A percentile compares a stretch with the other conserved stretches of the same genome.
Evolutionary conservation across 53 echinoderm and acorn worm genomes (phyloP).

Genomic region (Echinarachnius parma): DNA sequence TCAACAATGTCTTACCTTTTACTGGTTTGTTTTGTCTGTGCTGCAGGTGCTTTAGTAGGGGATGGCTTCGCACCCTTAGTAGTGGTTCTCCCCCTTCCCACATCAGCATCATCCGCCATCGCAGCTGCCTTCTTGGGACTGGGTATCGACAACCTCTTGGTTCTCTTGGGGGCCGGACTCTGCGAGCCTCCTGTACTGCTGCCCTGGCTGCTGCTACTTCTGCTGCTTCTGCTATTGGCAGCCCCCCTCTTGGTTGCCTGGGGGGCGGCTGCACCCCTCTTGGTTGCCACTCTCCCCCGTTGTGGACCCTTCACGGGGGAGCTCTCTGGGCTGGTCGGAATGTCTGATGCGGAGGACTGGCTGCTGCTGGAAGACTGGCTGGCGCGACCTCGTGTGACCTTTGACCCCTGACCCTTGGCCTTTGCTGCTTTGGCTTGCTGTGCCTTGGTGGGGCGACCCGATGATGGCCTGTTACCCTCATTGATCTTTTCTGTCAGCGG

Average conservation of each 20-base stretch:
- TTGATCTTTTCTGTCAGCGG: constrained; percentile 42
- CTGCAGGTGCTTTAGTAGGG: not conserved
- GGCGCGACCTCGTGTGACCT: constrained; percentile 15
- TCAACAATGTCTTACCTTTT: not conserved
- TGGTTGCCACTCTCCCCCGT: constrained; percentile 6
- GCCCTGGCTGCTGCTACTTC: constrained; percentile 9
- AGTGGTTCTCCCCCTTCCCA: not conserved
- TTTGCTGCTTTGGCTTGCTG: not conserved
- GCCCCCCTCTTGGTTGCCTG: constrained; percentile 20
- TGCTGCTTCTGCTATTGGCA: not conserved
- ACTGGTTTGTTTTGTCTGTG: not conserved
- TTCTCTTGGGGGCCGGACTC: constrained; percentile 28
- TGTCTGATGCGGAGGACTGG: constrained; percentile 14
- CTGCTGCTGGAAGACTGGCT: constrained; percentile 49
- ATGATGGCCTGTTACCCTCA: constrained; percentile 36
- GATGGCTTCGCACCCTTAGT: not conserved
- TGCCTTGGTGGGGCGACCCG: constrained; percentile 13
- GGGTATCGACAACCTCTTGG: constrained; percentile 2
- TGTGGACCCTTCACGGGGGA: constrained; percentile 19
- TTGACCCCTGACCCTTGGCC: constrained; percentile 5
- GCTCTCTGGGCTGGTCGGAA: not conserved
- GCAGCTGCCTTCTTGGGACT: constrained; percentile 25
- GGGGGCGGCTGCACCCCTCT: constrained; percentile 13
- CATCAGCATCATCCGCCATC: constrained; percentile 1
- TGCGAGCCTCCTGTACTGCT: not conserved